phyloP scores from a whole-genome alignment of 2,797 vertebrate species.

The Chrysocyon brachyurus region DNA sequence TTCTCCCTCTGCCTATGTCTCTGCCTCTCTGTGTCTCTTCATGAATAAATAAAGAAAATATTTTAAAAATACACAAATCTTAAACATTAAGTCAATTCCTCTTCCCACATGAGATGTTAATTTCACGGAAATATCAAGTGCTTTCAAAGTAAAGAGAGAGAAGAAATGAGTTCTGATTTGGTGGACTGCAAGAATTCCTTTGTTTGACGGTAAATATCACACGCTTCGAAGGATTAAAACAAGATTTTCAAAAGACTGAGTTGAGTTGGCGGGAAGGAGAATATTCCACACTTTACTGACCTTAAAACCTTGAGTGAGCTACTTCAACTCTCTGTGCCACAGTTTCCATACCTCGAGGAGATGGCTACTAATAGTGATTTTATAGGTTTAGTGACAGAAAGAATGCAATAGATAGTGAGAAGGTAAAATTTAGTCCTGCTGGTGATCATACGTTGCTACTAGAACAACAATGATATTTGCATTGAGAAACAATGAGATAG shows the following conservation, averaged over 20 bases:
- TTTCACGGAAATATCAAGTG: not conserved
- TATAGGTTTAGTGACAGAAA: not conserved
- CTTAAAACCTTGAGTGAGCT: not conserved
- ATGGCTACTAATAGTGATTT: not conserved
- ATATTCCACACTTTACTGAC: not conserved
- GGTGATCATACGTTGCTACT: not conserved
- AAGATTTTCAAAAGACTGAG: not conserved
- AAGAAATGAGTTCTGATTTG: not conserved
- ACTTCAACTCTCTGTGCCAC: not conserved
- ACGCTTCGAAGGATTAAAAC: not conserved
- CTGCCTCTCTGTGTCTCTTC: too few relatives aligned
- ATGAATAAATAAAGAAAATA: too few relatives aligned
- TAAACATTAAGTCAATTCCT: not conserved
- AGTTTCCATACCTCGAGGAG: not conserved
- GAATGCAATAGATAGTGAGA: not conserved
- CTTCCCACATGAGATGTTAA: not conserved
- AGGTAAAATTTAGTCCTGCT: not conserved
- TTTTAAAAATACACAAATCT: not conserved
- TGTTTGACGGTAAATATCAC: not conserved
- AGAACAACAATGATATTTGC: not conserved
- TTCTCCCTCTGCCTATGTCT: too few relatives aligned
- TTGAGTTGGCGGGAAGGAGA: not conserved
- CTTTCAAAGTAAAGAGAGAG: conserved; percentile 7
- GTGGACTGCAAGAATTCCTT: not conserved
- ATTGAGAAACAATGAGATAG: not conserved